phyloP scores from a whole-genome alignment of 2,797 vertebrate genomes.

The Pangasius mekongensis region DNA sequence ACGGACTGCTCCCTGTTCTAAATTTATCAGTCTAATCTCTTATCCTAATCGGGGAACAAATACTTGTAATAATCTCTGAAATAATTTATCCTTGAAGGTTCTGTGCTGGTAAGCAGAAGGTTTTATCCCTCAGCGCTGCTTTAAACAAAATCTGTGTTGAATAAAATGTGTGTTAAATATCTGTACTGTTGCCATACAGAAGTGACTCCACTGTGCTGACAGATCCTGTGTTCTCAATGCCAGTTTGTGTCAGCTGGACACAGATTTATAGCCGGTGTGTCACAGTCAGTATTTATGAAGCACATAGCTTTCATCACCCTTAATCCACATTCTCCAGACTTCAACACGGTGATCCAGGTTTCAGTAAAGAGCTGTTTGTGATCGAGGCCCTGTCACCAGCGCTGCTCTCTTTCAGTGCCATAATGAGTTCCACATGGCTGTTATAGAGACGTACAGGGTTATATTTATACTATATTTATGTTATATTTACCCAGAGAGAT shows the following conservation, averaged over 20 bases:
- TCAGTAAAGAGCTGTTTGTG: slow-evolving; percentile 3
- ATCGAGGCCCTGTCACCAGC: neutral
- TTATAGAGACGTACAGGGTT: neutral
- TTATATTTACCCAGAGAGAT: neutral
- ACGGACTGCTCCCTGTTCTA: neutral
- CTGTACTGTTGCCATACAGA: slow-evolving; percentile 3
- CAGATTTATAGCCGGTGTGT: slow-evolving; percentile 50
- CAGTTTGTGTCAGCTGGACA: slow-evolving; percentile 32
- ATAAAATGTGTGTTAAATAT: neutral
- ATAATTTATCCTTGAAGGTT: neutral
- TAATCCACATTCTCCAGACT: slow-evolving; percentile 10
- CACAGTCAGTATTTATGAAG: slow-evolving; percentile 44
- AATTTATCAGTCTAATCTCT: neutral
- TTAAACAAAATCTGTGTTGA: neutral
- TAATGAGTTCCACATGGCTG: neutral
- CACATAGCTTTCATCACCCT: slow-evolving; percentile 42
- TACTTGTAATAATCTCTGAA: neutral
- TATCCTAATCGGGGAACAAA: neutral
- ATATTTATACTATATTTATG: neutral
- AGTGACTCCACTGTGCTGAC: neutral
- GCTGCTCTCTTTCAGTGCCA: neutral
- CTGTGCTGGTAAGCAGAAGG: neutral
- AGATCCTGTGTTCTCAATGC: neutral
- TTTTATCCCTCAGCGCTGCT: neutral
- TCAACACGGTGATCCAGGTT: neutral